Base-by-base conservation (phyloP, 92 coral and sea anemone genomes). In the Desmophyllum pertusum region DNA sequence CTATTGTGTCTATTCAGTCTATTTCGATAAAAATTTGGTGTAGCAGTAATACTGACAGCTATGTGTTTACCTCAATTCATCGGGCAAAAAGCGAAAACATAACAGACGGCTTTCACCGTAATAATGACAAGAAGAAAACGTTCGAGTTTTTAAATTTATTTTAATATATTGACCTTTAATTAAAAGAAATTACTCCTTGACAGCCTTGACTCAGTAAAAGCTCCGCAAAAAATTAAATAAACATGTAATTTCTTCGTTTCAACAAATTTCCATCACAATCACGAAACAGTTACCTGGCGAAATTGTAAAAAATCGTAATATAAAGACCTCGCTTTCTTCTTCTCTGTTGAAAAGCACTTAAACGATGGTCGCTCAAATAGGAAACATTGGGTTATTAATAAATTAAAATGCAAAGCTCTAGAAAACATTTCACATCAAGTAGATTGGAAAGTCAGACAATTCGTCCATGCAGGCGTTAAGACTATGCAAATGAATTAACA, bases 241-340 rank as follows among this genome's bases (percentile, higher is more conserved):
- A 67, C 29, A 67, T 36, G 45, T 33, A 65, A 67, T 67, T 67
- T 67, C 37, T n/a, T 59, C 27, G 23, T 40, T 55, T 38, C 19
- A 27, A n/a, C 37, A 25, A 59, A 77, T 77, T 77, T 77, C 70
- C 81, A 77, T 77, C 10, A 77, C 50, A 77, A 77, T 77, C 64
- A 75, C n/a, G 31, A 38, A 4, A 25, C 27, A 75, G 18, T 40
- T 57, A 27, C 31, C 55, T 59, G 38, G 38, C 25, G 25, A 8
- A 5, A 39, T 77, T 33, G 30, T 5, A 6, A 63, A n/a, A 77
- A 59, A 14, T 77, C 13, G 41, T 38, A 10, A 76, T 23, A 46
- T 14, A 21, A 21, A 55, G 35, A n/a, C 35, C 4, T 51, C 3
- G 43, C 27, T 55, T 30, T 40, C 41, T 74, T 31, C 36, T 18